A percentile compares a stretch with the other conserved stretches of the same genome.
Conservation (phyloP, 2,113 vertebrate genomes). For the Leptocoma aspasia region DNA sequence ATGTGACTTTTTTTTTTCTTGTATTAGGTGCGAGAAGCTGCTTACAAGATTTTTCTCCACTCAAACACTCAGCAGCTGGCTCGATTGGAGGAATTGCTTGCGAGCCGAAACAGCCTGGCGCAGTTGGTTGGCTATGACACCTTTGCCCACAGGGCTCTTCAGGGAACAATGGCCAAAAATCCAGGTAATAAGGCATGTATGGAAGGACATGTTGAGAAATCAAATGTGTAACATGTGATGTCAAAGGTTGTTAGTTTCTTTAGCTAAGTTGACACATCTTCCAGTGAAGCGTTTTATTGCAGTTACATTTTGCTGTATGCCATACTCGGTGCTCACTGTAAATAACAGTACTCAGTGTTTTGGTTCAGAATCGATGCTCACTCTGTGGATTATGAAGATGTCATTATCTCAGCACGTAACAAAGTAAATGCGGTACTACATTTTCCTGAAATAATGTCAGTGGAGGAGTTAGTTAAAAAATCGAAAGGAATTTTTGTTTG, state of each 20-base stretch:
- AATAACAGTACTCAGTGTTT: neutral
- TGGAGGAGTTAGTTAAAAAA: neutral
- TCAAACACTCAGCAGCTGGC: conserved; percentile 80
- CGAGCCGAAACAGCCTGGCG: conserved; percentile 83
- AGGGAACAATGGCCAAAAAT: conserved; percentile 90
- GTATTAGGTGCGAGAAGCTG: conserved; percentile 89
- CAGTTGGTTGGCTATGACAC: conserved; percentile 89
- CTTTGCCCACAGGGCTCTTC: conserved; percentile 89
- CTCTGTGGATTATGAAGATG: neutral
- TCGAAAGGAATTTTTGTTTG: neutral
- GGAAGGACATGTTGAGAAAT: neutral
- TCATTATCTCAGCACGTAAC: neutral
- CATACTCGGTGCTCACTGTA: neutral
- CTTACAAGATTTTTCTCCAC: conserved; percentile 93
- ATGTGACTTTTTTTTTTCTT: neutral
- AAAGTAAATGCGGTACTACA: neutral
- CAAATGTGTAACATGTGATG: neutral
- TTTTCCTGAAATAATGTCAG: neutral
- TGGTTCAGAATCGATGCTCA: neutral
- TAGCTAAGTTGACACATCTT: neutral
- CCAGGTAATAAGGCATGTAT: conserved; percentile 78
- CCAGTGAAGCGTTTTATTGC: neutral
- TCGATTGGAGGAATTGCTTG: conserved; percentile 86
- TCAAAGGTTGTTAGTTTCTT: neutral
- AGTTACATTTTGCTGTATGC: neutral